phyloP scores from a whole-genome alignment of 2,113 vertebrate genomes.

The Chloroceryle aenea region DNA sequence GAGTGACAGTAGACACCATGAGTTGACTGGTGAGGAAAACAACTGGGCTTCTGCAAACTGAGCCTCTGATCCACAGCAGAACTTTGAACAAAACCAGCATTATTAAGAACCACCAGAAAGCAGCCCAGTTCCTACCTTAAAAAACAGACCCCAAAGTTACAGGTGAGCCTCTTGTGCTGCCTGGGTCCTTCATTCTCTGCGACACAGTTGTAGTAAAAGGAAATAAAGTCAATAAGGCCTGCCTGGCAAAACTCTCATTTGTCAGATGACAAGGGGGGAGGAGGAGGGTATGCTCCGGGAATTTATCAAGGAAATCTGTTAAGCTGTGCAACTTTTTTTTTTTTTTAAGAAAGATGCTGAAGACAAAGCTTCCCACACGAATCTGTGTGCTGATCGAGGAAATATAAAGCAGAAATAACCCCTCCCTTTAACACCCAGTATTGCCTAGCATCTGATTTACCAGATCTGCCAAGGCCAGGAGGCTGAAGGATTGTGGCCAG shows the following conservation, averaged over 20 bases:
- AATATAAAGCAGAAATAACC: background rate
- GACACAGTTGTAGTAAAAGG: constrained; percentile 41
- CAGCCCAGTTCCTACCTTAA: background rate
- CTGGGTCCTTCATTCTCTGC: background rate
- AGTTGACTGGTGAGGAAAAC: background rate
- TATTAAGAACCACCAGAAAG: background rate
- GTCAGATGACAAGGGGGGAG: constrained; percentile 53
- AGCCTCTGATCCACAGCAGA: background rate
- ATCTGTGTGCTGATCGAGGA: constrained; percentile 12
- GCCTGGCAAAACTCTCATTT: constrained; percentile 54
- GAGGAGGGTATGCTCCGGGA: constrained; percentile 42
- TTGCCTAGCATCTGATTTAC: background rate
- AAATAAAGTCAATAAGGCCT: constrained; percentile 59
- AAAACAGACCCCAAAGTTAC: background rate
- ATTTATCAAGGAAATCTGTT: constrained; percentile 73
- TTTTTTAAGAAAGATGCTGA: constrained; percentile 9
- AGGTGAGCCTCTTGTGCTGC: background rate
- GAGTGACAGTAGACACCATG: rapidly evolving
- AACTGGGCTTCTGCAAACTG: rapidly evolving
- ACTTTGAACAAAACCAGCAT: background rate
- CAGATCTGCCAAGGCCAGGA: background rate
- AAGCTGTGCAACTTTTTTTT: constrained; percentile 60
- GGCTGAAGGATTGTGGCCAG: background rate
- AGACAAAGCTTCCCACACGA: constrained; percentile 46
- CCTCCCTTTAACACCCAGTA: background rate